Base-by-base conservation (phyloP, 2,888 invertebrate genomes). In the Sarcophaga rosellei region DNA sequence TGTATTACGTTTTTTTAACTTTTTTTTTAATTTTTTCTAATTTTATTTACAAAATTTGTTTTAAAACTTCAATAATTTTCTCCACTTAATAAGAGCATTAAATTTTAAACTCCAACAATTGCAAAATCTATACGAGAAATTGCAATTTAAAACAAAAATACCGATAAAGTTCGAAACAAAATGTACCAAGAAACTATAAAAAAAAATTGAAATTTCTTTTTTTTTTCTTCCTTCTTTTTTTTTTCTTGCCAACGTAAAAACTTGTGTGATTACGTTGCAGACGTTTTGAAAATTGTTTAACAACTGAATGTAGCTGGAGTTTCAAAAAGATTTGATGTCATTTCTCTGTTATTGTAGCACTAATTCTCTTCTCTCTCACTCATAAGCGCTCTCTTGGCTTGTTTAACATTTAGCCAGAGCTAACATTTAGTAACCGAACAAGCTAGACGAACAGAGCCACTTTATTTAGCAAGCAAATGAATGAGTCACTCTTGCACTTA, bases 271-370 rank as follows among this genome's bases (percentile, higher is more conserved):
- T 59, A 65, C 63, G 86, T 86, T 87, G 90, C 88, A 87, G 81
- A 87, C 89, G 88, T 76, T 87, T 88, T 88, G 84, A 88, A 88
- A 89, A 88, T 88, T 88, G 87, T 88, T 88, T 88, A 80, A 89
- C 88, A 89, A 90, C 90, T 90, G 81, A 88, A 82, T 86, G 79
- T 79, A 15, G 15, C 53, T 53, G 53, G 17, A 53, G 53, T 53
- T 53, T 53, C 17, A 15, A 53, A 53, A 53, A 53, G 12, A 17
- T 53, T 53, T 21, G n/a, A 23, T 47, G 57, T 62, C 12, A 20
- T 21, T 53, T 68, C 73, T 83, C 74, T 77, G 69, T 84, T 74
- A 57, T 73, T 25, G 17, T 47, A 25, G 47, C 61, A 70, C 45
- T 45, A 53, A 70, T 25, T 23, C 11, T 65, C 74, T 62, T 45